A percentile compares a stretch with the other conserved stretches of the same genome.
Evolutionary conservation across 2,888 invertebrate species (phyloP).

Genomic region (Chaetogeoica ovagalla): DNA sequence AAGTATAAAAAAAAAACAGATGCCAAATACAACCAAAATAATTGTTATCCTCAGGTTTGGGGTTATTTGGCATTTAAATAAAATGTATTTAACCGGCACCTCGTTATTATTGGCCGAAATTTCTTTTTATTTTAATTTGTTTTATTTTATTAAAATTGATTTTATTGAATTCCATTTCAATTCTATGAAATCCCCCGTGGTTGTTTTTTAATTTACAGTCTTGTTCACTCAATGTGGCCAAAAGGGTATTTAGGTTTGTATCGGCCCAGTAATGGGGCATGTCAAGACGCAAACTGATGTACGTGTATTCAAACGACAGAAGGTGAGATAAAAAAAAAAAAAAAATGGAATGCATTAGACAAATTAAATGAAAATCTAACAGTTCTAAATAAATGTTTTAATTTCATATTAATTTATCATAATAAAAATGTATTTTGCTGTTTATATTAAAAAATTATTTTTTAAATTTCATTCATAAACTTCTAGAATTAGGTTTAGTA

Average conservation of each 20-base stretch:
- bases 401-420: conserved; percentile 23
- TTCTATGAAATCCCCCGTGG: conserved; percentile 50
- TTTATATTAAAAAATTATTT: not conserved
- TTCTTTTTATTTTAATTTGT: conserved; percentile 30
- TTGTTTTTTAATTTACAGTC: conserved; percentile 52
- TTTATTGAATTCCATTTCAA: conserved; percentile 43
- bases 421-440: not conserved
- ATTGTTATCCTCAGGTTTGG: conserved; percentile 45
- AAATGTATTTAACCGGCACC: conserved; percentile 25
- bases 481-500: not conserved
- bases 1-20: conserved; percentile 19
- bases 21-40: conserved; percentile 53
- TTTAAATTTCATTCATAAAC: not conserved
- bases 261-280: conserved; percentile 45
- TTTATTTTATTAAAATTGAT: conserved; percentile 36
- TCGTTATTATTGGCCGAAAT: conserved; percentile 45
- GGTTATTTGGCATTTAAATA: conserved; percentile 46
- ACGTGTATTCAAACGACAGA: conserved; percentile 47
- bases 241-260: conserved; percentile 50
- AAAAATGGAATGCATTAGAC: conserved; percentile 45
- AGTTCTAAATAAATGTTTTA: conserved; percentile 23
- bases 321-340: conserved; percentile 51
- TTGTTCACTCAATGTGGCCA: conserved; percentile 51
- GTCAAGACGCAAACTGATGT: conserved; percentile 49
- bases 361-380: conserved; percentile 41